Evolutionary conservation across 2,113 vertebrate genomes (phyloP), one percentile per base, ranked within the genome.

Genomic region (Pantherophis guttatus): DNA sequence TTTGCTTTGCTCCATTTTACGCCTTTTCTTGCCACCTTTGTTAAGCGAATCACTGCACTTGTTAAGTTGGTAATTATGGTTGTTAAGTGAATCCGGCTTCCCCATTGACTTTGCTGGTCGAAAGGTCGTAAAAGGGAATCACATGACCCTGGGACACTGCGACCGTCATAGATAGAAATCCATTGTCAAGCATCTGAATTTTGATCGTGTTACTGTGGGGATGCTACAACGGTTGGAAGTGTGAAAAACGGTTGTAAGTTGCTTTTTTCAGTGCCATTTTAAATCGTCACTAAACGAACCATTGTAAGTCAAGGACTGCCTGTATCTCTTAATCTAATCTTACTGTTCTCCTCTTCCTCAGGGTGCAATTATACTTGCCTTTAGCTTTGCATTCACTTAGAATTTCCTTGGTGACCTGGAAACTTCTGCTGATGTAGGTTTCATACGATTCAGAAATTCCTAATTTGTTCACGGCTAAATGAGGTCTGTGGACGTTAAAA

Each of bases 331-430:
- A 39, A 81, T 44, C 75, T 81, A 39, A 8, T 8, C 17, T 23
- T 19, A 44, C 33, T n/a, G 9, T 75, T 33, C 29, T 21, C 9
- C 75, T 4, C 17, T 81, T 44, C 17, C 1, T 7, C 33, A 29
- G 5, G 1, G 23, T 50, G 89, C 1, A 70, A 65, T 0, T 39
- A 23, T 70, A 92, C 97, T 95, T 97, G 99, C 99, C 99, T 97
- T 98, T 98, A 95, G 97, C 98, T 97, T 99, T 99, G 98, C 99
- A 99, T 97, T 99, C 98, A 50, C 98, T 96, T 96, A 99, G 98
- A 95, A 99, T 99, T 96, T 99, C 99, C 95, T 98, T 98, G 0
- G 99, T 99, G 87, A 99, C 99, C 97, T 99, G 99, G 98, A 98
- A 99, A 96, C 99, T 99, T 95, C 99, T 98, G 93, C 98, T 99